A percentile compares a stretch with the other conserved stretches of the same genome.
These are phyloP conservation scores for Lymantria dispar DNA, from an alignment of 2,888 invertebrate species.

Conservation along the genomic window DNA sequence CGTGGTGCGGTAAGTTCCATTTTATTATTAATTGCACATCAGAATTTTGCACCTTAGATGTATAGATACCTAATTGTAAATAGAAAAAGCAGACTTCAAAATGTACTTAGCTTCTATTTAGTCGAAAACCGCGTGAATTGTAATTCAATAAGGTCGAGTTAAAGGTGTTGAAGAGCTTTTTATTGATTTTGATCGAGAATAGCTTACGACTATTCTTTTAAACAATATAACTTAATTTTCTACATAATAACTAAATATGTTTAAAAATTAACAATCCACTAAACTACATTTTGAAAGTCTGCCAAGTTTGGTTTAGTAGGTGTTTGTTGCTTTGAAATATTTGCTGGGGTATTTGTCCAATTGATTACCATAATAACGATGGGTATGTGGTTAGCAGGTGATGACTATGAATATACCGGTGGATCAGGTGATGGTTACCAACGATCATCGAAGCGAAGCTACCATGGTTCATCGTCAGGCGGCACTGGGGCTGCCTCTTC, in stretches of 20 bases:
- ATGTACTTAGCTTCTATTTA: too few species aligned
- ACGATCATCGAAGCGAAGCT: conserved; percentile 69
- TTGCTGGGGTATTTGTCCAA: conserved; percentile 12
- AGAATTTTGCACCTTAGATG: conserved; percentile 1
- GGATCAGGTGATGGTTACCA: conserved; percentile 77
- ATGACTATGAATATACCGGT: conserved; percentile 77
- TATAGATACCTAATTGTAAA: too few species aligned
- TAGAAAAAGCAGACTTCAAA: too few species aligned
- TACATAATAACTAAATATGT: too few species aligned
- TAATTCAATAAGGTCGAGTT: too few species aligned
- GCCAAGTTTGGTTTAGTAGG: neutral
- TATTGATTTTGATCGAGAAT: too few species aligned
- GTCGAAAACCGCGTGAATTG: too few species aligned
- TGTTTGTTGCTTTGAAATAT: conserved; percentile 14
- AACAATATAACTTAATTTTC: too few species aligned
- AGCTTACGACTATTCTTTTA: too few species aligned
- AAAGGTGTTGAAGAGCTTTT: too few species aligned
- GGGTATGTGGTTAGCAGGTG: conserved; percentile 48
- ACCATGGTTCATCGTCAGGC: conserved; percentile 60
- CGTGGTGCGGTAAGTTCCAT: conserved; percentile 77
- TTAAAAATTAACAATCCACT: too few species aligned
- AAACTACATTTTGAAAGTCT: neutral
- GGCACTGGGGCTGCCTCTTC: conserved; percentile 67
- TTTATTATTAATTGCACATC: conserved; percentile 21
- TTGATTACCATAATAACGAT: conserved; percentile 12